Evolutionary conservation across 2,113 vertebrate genomes (phyloP).

Genomic region (Hemiprocne comata): DNA sequence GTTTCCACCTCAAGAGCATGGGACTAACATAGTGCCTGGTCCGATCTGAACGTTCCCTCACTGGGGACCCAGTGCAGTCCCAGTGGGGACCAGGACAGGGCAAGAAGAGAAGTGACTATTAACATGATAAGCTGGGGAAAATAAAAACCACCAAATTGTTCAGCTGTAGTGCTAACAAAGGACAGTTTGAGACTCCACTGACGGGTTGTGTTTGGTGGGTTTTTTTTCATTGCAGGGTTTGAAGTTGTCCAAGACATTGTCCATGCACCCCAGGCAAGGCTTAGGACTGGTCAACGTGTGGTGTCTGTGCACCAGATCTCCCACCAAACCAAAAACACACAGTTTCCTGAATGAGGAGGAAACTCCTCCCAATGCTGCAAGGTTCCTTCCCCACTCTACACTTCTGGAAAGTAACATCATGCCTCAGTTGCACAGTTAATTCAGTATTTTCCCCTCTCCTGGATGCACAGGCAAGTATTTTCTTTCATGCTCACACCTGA

Average conservation of each 20-base stretch:
- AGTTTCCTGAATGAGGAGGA: accelerated
- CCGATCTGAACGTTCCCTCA: neutral
- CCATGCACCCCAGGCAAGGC: neutral
- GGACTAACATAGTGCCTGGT: neutral
- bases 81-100: neutral
- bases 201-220: too few relatives aligned
- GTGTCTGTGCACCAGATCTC: accelerated
- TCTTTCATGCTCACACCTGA: neutral
- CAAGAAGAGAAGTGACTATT: neutral
- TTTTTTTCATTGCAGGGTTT: neutral
- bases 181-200: neutral
- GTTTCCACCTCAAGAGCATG: neutral
- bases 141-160: neutral
- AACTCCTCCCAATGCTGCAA: neutral
- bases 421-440: neutral
- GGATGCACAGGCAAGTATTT: neutral
- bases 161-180: neutral
- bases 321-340: neutral
- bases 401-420: neutral
- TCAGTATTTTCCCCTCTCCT: neutral
- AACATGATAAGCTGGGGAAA: neutral
- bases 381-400: accelerated
- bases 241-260: neutral
- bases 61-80: neutral
- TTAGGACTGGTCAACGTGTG: neutral